A percentile compares a stretch with the other conserved stretches of the same genome.
These are phyloP conservation scores for Heterochromis multidens DNA, from an alignment of 2,113 vertebrate genomes.

Conservation along the genomic window DNA sequence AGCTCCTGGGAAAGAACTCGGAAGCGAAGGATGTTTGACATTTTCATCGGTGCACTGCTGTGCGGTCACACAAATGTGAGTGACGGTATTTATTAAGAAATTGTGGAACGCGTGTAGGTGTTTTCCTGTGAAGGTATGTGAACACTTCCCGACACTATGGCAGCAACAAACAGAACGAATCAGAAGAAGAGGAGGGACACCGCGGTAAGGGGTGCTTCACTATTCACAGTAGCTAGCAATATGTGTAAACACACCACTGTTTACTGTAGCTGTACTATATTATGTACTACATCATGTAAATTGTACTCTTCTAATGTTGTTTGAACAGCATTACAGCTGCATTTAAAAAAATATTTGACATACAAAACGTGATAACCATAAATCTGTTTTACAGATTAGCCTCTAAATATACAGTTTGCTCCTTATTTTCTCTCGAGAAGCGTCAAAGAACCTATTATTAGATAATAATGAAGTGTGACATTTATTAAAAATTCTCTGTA, in stretches of 20 bases:
- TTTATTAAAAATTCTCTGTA: no score
- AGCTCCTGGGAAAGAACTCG: neutral
- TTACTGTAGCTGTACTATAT: neutral
- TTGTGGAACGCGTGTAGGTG: neutral
- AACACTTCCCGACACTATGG: constrained; percentile 6
- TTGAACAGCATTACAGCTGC: neutral
- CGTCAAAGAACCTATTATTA: no score
- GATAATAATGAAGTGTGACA: no score
- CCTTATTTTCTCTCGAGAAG: no score
- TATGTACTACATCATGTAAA: neutral
- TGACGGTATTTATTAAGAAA: neutral
- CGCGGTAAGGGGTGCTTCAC: constrained; percentile 39
- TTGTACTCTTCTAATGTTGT: neutral
- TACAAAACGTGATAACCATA: neutral
- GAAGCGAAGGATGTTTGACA: constrained; percentile 24
- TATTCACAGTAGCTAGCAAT: neutral
- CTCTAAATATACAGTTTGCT: no score
- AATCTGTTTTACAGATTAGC: no score
- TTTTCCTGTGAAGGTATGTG: neutral
- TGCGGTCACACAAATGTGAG: neutral
- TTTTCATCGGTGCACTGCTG: neutral
- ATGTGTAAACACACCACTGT: neutral
- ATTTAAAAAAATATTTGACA: neutral
- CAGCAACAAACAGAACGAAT: constrained; percentile 33
- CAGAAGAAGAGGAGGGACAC: constrained; percentile 53